Percentiles rank a stretch among this genome's conserved stretches.
These are phyloP conservation scores for Syngnathus floridae DNA, from an alignment of 2,113 vertebrate species.

Conservation along the genomic window DNA sequence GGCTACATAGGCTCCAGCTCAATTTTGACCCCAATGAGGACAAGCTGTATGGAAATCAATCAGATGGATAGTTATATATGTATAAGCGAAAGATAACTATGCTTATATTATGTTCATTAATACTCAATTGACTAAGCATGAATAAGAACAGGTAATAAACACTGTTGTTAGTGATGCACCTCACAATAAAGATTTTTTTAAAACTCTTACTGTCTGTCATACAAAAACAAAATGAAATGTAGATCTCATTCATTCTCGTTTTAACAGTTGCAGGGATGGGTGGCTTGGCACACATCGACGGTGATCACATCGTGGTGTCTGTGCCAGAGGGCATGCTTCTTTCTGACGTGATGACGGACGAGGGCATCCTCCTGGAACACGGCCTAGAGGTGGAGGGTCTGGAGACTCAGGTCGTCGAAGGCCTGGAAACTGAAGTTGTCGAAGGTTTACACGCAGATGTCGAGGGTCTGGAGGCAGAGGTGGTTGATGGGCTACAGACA, in stretches of 20 bases:
- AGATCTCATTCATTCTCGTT: neutral
- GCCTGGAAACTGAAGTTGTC: slow-evolving; percentile 76
- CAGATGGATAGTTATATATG: neutral
- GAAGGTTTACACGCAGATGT: slow-evolving; percentile 72
- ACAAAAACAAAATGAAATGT: no score
- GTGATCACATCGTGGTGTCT: slow-evolving; percentile 97
- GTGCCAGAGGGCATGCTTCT: slow-evolving; percentile 95
- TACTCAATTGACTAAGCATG: neutral
- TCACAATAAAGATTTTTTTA: neutral
- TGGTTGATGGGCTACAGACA: slow-evolving; percentile 66
- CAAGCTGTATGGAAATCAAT: neutral
- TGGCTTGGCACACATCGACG: slow-evolving; percentile 93
- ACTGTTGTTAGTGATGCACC: neutral
- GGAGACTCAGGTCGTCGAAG: slow-evolving; percentile 77
- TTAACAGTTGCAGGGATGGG: slow-evolving; percentile 89
- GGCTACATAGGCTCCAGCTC: neutral
- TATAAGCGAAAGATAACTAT: neutral
- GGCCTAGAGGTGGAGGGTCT: slow-evolving; percentile 81
- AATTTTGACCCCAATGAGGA: neutral
- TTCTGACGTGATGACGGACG: slow-evolving; percentile 92
- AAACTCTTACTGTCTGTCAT: no score
- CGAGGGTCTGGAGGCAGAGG: slow-evolving; percentile 79
- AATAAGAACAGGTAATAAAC: neutral
- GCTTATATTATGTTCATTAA: neutral
- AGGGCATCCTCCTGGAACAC: slow-evolving; percentile 89